A percentile compares a stretch with the other conserved stretches of the same genome.
Conservation (phyloP, 2,888 invertebrate genomes). For the Apoda limacodes region DNA sequence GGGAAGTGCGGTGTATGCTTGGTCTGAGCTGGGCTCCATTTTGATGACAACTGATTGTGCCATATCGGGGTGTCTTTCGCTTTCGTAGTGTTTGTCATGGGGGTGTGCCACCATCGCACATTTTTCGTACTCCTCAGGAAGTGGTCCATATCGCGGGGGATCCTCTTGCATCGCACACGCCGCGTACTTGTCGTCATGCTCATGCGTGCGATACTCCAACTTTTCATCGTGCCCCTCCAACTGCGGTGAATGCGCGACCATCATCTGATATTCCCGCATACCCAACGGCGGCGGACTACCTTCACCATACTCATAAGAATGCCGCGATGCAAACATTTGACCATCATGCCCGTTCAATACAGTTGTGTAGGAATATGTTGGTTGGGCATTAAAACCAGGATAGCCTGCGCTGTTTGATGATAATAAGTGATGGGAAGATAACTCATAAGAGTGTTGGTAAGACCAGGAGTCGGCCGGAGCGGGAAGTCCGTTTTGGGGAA, state of each 20-base stretch:
- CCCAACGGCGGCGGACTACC: slow-evolving; percentile 75
- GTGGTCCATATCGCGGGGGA: slow-evolving; percentile 67
- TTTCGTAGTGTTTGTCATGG: slow-evolving; percentile 59
- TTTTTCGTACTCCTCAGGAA: slow-evolving; percentile 72
- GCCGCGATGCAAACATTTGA: slow-evolving; percentile 77
- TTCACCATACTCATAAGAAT: slow-evolving; percentile 69
- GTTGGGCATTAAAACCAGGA: slow-evolving; percentile 72
- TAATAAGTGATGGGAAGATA: slow-evolving; percentile 80
- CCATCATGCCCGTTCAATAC: slow-evolving; percentile 80
- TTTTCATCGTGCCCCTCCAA: slow-evolving; percentile 68
- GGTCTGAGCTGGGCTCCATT: slow-evolving; percentile 68
- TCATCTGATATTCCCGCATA: slow-evolving; percentile 74
- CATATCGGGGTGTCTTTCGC: slow-evolving; percentile 39
- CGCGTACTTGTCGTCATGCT: slow-evolving; percentile 58
- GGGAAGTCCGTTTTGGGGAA: slow-evolving; percentile 71
- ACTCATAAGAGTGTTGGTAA: slow-evolving; percentile 81
- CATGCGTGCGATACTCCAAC: slow-evolving; percentile 52
- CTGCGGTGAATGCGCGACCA: slow-evolving; percentile 73
- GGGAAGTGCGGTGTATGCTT: slow-evolving; percentile 78
- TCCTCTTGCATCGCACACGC: slow-evolving; percentile 61
- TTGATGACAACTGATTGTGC: slow-evolving; percentile 63
- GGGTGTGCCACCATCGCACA: slow-evolving; percentile 58
- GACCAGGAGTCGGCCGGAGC: slow-evolving; percentile 84
- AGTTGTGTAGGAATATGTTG: slow-evolving; percentile 74
- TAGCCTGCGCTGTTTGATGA: slow-evolving; percentile 77